Conservation (phyloP, 2,797 vertebrate genomes). For the Bovichtus variegatus region DNA sequence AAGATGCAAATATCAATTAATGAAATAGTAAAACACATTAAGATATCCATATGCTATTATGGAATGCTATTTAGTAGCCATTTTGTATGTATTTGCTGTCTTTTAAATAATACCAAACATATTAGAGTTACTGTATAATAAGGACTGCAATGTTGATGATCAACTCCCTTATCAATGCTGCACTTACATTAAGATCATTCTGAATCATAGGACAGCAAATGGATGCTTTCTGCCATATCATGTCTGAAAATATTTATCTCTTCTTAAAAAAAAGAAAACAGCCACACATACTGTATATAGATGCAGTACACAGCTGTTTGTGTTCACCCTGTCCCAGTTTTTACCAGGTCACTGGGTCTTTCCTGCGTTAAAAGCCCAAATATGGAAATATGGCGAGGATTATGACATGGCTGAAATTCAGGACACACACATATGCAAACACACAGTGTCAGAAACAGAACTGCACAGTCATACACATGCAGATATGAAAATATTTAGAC, state of each 20-base stretch:
- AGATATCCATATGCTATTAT: not conserved
- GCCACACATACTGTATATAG: not conserved
- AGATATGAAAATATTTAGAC: conserved; percentile 3
- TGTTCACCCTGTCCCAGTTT: conserved; percentile 58
- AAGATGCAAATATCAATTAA: not conserved
- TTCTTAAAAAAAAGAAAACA: conserved; percentile 34
- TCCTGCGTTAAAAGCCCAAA: conserved; percentile 54
- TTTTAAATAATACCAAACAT: not conserved
- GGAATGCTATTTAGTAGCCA: not conserved
- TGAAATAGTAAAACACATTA: not conserved
- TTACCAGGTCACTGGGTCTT: conserved; percentile 73
- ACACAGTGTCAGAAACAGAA: conserved; percentile 1
- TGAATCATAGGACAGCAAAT: not conserved
- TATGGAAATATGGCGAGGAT: conserved; percentile 69
- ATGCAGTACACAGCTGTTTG: not conserved
- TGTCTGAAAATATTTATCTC: conserved; percentile 12
- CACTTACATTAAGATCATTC: not conserved
- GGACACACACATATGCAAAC: not conserved
- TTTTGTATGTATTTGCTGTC: not conserved
- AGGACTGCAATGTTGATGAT: not conserved
- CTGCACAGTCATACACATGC: conserved; percentile 1
- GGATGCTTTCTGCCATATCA: not conserved
- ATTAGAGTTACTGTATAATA: not conserved
- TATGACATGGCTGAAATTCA: conserved; percentile 53
- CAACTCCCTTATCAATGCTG: not conserved